Base-by-base conservation (phyloP, 2,113 vertebrate species). In the Potamarius usumacintae region DNA sequence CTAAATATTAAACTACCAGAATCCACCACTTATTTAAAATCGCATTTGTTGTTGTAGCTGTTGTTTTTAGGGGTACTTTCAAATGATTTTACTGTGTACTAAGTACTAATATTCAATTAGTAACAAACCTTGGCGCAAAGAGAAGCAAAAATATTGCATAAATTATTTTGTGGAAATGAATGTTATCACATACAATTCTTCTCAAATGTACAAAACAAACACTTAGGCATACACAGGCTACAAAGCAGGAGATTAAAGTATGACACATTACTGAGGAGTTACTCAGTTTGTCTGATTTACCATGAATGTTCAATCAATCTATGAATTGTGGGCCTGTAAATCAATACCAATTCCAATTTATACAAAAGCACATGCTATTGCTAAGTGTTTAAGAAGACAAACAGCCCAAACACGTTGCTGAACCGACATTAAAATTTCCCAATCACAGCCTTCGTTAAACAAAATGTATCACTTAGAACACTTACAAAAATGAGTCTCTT, bases 361-460 rank as follows among this genome's bases (percentile, higher is more conserved):
- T 50, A 42, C 22, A 62, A 74, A 65, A 58, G n/a, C 12, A 4
- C 57, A 42, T 62, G 52, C 53, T 10, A 30, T 30, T 55, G 25
- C 52, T 27, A 15, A n/a, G 27, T n/a, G 34, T 63, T 85, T 7
- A 83, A 67, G 69, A 69, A 69, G 72, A 63, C 48, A n/a, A 48
- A 30, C 58, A 63, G 15, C 58, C 48, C 57, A 86, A 25, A 77
- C 84, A 48, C 52, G 18, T 6, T 52, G 25, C 57, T 52, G 42
- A 77, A 76, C 62, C 15, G 34, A 79, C 60, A 71, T 14, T 7
- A 20, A 79, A 22, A 25, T 57, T 58, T 67, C 53, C 7, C 27
- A 71, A 86, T 34, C 63, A 71, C 30, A 22, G 63, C 30, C 50
- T 86, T 80, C 22, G 60, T 69, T 86, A 82, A 71, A 15, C 84